Conservation (phyloP, 2,797 vertebrate species). For the Xerus rutilus region DNA sequence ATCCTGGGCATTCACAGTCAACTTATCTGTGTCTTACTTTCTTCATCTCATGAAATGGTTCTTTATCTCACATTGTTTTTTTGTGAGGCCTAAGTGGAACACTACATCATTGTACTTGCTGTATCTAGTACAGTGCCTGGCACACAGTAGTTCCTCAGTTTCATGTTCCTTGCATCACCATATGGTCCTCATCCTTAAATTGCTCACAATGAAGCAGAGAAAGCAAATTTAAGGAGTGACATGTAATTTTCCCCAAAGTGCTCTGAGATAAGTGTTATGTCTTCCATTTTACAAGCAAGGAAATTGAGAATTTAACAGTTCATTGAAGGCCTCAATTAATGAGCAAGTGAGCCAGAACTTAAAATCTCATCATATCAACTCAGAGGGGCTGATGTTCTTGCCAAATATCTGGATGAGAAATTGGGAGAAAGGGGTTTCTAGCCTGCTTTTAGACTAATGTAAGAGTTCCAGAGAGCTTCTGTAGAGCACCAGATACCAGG, state of each 20-base stretch:
- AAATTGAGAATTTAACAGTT: conserved; percentile 25
- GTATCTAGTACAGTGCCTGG: neutral
- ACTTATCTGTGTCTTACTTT: neutral
- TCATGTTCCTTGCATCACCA: neutral
- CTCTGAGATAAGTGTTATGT: conserved; percentile 8
- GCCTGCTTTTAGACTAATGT: neutral
- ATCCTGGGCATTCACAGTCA: neutral
- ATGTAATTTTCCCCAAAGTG: conserved; percentile 22
- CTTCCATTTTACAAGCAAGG: conserved; percentile 4
- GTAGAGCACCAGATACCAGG: neutral
- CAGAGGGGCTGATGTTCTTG: neutral
- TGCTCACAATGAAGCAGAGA: neutral
- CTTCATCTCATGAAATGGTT: neutral
- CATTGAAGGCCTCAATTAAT: neutral
- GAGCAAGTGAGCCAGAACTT: neutral
- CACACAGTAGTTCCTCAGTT: neutral
- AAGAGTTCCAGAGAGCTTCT: neutral
- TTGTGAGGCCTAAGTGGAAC: neutral
- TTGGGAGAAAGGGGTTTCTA: neutral
- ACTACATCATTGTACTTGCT: neutral
- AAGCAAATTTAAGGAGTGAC: conserved; percentile 27
- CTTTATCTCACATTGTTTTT: neutral
- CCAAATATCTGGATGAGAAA: conserved; percentile 3
- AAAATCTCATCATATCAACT: neutral
- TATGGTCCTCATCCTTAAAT: neutral